A percentile compares a stretch with the other conserved stretches of the same genome.
Evolutionary conservation across 1,140 invertebrate genomes (phyloP).

Genomic region (Lasioglossum baleicum): DNA sequence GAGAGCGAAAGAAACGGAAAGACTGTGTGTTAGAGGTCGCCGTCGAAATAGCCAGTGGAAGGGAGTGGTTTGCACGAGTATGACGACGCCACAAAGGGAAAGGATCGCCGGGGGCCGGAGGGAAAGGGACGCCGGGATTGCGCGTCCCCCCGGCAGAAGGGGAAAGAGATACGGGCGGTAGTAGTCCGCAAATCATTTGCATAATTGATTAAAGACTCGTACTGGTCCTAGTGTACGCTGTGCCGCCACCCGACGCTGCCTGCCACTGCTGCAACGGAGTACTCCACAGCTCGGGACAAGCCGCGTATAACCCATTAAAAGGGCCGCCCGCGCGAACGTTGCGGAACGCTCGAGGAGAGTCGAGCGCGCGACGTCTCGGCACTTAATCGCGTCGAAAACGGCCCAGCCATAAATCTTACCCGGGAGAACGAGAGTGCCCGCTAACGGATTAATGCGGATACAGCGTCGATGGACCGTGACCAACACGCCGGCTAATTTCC

Average conservation of each 20-base stretch:
- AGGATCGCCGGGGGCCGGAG: slow-evolving; percentile 15
- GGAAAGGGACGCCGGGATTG: slow-evolving; percentile 48
- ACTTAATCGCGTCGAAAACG: slow-evolving; percentile 33
- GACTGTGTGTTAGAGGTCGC: background rate
- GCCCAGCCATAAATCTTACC: background rate
- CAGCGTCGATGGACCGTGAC: background rate
- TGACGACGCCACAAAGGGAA: slow-evolving; percentile 51
- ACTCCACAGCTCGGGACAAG: background rate
- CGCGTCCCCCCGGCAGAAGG: slow-evolving; percentile 32
- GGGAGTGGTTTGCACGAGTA: slow-evolving; percentile 1
- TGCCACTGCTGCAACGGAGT: background rate
- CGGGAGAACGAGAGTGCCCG: background rate
- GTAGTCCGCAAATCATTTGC: slow-evolving; percentile 74
- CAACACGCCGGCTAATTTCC: background rate
- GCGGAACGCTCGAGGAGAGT: slow-evolving; percentile 29
- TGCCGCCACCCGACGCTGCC: background rate
- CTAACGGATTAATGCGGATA: background rate
- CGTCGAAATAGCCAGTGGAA: slow-evolving; percentile 32
- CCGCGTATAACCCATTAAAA: slow-evolving; percentile 56
- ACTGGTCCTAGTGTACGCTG: slow-evolving; percentile 32
- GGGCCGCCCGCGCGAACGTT: background rate
- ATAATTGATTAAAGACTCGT: slow-evolving; percentile 79
- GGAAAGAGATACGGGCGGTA: slow-evolving; percentile 44
- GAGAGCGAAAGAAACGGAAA: slow-evolving; percentile 10
- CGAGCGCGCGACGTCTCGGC: slow-evolving; percentile 7